Evolutionary conservation across 2,113 vertebrate species (phyloP).

Genomic region (Columbina picui): DNA sequence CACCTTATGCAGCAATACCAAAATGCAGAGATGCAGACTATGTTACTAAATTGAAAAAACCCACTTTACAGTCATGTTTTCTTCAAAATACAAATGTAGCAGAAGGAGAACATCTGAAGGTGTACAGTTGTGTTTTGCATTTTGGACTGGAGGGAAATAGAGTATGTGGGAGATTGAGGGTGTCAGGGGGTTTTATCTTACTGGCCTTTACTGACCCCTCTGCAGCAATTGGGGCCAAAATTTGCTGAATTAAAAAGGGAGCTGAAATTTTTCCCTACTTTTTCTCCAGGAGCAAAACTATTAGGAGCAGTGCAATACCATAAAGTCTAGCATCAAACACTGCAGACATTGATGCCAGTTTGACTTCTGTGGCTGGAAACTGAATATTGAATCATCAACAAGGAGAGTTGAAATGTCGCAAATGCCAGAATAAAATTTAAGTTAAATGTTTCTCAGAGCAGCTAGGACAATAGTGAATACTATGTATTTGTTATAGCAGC

Average conservation of each 20-base stretch:
- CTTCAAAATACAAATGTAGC: not conserved
- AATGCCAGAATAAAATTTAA: not conserved
- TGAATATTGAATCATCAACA: not conserved
- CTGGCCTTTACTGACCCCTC: not conserved
- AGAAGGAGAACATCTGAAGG: not conserved
- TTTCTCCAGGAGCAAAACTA: not conserved
- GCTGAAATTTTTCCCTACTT: not conserved
- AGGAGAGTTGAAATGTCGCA: not conserved
- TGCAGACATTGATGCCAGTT: not conserved
- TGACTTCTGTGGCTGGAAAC: not conserved
- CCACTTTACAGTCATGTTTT: not conserved
- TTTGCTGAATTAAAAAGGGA: not conserved
- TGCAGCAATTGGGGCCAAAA: rapidly evolving
- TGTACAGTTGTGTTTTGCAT: not conserved
- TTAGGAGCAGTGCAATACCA: not conserved
- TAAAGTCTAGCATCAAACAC: not conserved
- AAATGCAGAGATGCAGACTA: not conserved
- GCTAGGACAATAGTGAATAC: not conserved
- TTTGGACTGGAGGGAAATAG: not conserved
- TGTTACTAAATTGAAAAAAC: not conserved
- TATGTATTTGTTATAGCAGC: not conserved
- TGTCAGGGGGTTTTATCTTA: not conserved
- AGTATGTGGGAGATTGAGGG: rapidly evolving
- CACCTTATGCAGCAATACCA: not conserved
- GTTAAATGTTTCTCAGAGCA: not conserved